Conservation (phyloP, 2,113 vertebrate species). For the Oryzias curvinotus region DNA sequence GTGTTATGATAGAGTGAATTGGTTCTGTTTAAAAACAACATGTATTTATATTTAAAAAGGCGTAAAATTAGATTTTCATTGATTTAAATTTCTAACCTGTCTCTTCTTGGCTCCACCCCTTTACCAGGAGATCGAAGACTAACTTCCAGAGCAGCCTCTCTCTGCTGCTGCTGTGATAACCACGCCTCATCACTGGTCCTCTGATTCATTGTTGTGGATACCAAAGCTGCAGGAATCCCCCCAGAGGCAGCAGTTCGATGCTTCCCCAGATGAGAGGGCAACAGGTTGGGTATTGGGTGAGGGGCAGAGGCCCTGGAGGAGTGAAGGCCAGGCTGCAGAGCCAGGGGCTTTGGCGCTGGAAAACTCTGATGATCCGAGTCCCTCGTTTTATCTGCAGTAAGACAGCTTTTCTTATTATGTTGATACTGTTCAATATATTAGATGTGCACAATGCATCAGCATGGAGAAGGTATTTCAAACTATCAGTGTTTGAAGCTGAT, state of each 20-base stretch:
- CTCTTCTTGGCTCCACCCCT: conserved; percentile 77
- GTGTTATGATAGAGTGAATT: conserved; percentile 80
- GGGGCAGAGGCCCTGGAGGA: conserved; percentile 76
- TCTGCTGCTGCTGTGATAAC: conserved; percentile 89
- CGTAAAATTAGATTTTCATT: background rate
- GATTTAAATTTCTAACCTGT: conserved; percentile 78
- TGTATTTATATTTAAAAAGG: background rate
- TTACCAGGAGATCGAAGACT: conserved; percentile 80
- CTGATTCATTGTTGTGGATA: conserved; percentile 86
- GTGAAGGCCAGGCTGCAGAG: conserved; percentile 82
- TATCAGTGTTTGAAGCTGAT: no score
- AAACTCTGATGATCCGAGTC: conserved; percentile 79
- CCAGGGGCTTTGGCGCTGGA: conserved; percentile 78
- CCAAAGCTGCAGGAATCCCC: conserved; percentile 77
- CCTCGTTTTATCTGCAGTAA: conserved; percentile 87
- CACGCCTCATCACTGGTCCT: conserved; percentile 91
- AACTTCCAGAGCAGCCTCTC: conserved; percentile 88
- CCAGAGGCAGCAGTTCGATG: conserved; percentile 43
- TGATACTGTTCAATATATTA: no score
- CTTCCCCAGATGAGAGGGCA: conserved; percentile 82
- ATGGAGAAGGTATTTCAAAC: no score
- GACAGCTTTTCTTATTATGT: background rate
- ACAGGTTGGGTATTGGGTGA: conserved; percentile 85
- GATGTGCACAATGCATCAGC: no score
- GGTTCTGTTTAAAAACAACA: conserved; percentile 62